These are phyloP conservation scores for Triplophysa tibetana DNA, from an alignment of 2,113 vertebrate species.

Conservation along the genomic window DNA sequence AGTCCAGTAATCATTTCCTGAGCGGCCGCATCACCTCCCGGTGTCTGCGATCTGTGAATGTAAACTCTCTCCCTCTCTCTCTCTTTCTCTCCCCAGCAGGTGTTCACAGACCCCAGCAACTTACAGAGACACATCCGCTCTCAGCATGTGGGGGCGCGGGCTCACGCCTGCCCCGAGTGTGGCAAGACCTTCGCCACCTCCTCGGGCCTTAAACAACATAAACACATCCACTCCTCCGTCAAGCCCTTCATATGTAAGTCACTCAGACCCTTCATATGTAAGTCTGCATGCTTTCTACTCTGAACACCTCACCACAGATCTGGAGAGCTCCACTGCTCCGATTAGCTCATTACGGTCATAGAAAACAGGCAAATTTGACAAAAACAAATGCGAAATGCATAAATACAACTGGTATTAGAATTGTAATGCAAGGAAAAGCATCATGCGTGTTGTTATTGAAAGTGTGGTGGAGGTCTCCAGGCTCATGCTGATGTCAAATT, in stretches of 20 bases:
- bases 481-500: constrained; percentile 19
- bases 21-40: background rate
- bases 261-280: constrained; percentile 83
- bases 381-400: too few species aligned
- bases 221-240: constrained; percentile 99
- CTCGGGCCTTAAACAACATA: constrained; percentile 99
- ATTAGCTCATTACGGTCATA: background rate
- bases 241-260: constrained; percentile 99
- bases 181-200: constrained; percentile 99
- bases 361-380: background rate
- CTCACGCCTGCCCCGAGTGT: constrained; percentile 97
- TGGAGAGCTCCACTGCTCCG: constrained; percentile 31
- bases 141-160: constrained; percentile 96
- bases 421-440: background rate
- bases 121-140: constrained; percentile 99
- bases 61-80: constrained; percentile 53
- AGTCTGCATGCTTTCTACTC: constrained; percentile 69
- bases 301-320: constrained; percentile 41
- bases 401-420: background rate
- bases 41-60: constrained; percentile 24
- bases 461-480: constrained; percentile 30
- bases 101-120: constrained; percentile 99
- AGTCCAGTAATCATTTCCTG: constrained; percentile 84
- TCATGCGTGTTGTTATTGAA: constrained; percentile 6
- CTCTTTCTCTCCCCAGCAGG: constrained; percentile 96